Conservation (phyloP, 1,140 invertebrate species). For the Glossosoma conforme region DNA sequence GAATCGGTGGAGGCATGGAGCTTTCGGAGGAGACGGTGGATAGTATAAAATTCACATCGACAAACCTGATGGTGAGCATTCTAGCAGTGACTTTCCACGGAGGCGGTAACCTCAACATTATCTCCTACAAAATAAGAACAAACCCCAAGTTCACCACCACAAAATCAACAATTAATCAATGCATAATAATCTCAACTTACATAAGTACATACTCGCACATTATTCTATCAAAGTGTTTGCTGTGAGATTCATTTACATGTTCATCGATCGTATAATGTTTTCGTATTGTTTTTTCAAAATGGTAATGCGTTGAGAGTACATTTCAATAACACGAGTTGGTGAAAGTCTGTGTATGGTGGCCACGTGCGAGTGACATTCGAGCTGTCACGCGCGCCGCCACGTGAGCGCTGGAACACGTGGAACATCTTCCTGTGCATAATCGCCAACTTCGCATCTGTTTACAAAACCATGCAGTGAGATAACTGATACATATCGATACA, state of each 20-base stretch:
- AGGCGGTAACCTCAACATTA: constrained; percentile 15
- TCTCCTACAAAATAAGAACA: not conserved
- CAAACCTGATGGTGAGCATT: constrained; percentile 28
- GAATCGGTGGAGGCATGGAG: constrained; percentile 48
- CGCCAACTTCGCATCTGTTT: too few relatives aligned
- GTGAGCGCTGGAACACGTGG: constrained; percentile 1
- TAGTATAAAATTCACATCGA: constrained; percentile 51
- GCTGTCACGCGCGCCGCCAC: constrained; percentile 7
- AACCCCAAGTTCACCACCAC: too few relatives aligned
- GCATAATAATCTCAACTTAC: too few relatives aligned
- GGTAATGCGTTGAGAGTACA: too few relatives aligned
- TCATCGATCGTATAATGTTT: too few relatives aligned
- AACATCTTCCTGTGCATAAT: not conserved
- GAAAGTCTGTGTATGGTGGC: constrained; percentile 13
- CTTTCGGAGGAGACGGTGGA: constrained; percentile 49
- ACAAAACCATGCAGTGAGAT: too few relatives aligned
- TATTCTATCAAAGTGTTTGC: too few relatives aligned
- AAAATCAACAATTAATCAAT: too few relatives aligned
- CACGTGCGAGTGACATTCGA: constrained; percentile 19
- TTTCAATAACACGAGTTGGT: not conserved
- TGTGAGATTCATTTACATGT: too few relatives aligned
- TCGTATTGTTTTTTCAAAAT: too few relatives aligned
- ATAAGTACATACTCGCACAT: too few relatives aligned
- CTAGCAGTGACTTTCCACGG: constrained; percentile 26
- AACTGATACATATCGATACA: too few relatives aligned